Conservation (phyloP, 2,113 vertebrate genomes). For the Brienomyrus longianalis region DNA sequence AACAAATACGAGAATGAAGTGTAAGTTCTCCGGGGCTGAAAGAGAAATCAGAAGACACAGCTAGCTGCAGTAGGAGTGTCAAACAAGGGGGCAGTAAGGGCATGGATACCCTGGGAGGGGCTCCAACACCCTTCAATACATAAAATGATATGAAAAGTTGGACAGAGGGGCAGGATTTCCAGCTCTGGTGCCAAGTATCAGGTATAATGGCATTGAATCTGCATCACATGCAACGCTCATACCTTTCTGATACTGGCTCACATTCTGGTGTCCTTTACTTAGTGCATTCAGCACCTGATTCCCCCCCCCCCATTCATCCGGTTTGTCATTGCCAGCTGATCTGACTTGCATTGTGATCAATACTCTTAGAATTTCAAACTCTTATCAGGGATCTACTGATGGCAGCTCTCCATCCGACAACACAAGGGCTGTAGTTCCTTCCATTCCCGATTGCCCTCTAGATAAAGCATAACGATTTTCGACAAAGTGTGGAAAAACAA, state of each 20-base stretch:
- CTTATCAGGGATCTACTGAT: conserved; percentile 1
- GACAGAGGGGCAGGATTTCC: neutral
- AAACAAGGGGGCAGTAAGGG: neutral
- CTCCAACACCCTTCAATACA: neutral
- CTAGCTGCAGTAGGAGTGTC: neutral
- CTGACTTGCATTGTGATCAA: neutral
- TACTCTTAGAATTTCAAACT: neutral
- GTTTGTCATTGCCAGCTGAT: neutral
- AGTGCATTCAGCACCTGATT: neutral
- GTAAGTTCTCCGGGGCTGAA: neutral
- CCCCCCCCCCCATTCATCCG: neutral
- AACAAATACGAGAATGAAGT: neutral
- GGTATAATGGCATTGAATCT: neutral
- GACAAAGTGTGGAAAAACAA: neutral
- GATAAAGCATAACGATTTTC: neutral
- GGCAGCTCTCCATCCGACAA: neutral
- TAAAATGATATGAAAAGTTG: neutral
- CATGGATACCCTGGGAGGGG: neutral
- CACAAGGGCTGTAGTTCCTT: neutral
- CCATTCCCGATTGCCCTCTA: conserved; percentile 7
- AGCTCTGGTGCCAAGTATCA: neutral
- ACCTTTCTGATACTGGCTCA: neutral
- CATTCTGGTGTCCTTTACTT: neutral
- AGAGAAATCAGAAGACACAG: neutral
- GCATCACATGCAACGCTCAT: neutral